Evolutionary conservation across 2,797 vertebrate genomes (phyloP).

Genomic region (Scyliorhinus canicula): DNA sequence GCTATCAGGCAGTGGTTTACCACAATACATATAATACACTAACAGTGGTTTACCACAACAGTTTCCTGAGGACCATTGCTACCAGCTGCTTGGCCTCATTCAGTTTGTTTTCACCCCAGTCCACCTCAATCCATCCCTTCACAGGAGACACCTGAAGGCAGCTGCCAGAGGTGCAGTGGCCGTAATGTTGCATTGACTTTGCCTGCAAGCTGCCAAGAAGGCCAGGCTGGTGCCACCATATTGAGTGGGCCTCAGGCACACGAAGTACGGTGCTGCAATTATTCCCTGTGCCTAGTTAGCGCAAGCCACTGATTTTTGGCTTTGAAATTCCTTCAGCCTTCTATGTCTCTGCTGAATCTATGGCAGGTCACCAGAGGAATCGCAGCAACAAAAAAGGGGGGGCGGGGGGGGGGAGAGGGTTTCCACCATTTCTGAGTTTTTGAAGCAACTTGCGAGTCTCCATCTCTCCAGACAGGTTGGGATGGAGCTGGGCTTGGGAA

Average conservation of each 20-base stretch:
- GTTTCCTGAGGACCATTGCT: background rate
- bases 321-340: background rate
- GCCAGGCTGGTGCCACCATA: background rate
- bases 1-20: no score
- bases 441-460: background rate
- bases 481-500: background rate
- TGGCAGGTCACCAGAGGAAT: background rate
- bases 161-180: background rate
- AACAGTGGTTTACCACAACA: no score
- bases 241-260: background rate
- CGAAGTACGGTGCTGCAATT: background rate
- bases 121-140: background rate
- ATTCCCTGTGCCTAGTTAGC: background rate
- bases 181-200: background rate
- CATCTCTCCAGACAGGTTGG: background rate
- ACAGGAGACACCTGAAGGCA: background rate
- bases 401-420: background rate
- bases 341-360: background rate
- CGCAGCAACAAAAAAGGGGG: background rate
- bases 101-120: background rate
- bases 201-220: background rate
- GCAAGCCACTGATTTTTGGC: background rate
- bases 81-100: background rate
- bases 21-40: no score
- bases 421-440: background rate